Percentiles rank a stretch among this genome's conserved stretches.
These are phyloP conservation scores for Amorpha juglandis DNA, from an alignment of 2,888 invertebrate genomes.

Conservation along the genomic window DNA sequence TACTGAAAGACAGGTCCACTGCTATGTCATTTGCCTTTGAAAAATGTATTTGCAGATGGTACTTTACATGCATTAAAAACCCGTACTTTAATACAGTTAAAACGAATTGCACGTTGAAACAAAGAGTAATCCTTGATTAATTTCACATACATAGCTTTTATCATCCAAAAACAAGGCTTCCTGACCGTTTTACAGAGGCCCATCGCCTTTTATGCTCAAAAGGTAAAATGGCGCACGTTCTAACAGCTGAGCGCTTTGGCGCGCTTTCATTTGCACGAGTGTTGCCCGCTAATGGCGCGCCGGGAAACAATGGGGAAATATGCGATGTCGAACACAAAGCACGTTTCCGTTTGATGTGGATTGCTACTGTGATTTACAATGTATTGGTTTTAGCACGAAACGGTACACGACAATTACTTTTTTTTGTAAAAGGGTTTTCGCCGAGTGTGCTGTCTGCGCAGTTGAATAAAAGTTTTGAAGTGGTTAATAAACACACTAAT, in stretches of 20 bases:
- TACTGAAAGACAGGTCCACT: too few species aligned
- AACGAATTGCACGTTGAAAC: conserved; percentile 2
- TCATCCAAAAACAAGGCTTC: conserved; percentile 41
- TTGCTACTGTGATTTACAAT: conserved; percentile 53
- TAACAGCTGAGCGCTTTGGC: conserved; percentile 68
- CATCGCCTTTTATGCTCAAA: conserved; percentile 52
- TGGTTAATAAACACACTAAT: too few species aligned
- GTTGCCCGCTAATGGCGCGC: conserved; percentile 75
- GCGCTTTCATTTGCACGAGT: conserved; percentile 65
- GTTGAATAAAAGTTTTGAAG: too few species aligned
- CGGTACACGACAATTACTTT: conserved; percentile 20
- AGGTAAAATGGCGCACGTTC: conserved; percentile 73
- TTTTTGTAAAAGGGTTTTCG: conserved; percentile 1
- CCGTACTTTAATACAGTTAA: background rate
- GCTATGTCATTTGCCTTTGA: background rate
- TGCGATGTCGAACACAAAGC: conserved; percentile 69
- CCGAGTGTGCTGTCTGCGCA: too few species aligned
- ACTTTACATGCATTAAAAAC: background rate
- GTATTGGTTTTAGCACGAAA: conserved; percentile 25
- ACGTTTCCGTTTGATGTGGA: conserved; percentile 74
- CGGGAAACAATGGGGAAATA: conserved; percentile 74
- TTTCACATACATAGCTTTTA: conserved; percentile 26
- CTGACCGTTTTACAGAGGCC: conserved; percentile 44
- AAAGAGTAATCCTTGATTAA: conserved; percentile 14
- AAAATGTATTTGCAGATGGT: background rate